Base-by-base conservation (phyloP, 2,797 vertebrate genomes). In the Octomys mimax region DNA sequence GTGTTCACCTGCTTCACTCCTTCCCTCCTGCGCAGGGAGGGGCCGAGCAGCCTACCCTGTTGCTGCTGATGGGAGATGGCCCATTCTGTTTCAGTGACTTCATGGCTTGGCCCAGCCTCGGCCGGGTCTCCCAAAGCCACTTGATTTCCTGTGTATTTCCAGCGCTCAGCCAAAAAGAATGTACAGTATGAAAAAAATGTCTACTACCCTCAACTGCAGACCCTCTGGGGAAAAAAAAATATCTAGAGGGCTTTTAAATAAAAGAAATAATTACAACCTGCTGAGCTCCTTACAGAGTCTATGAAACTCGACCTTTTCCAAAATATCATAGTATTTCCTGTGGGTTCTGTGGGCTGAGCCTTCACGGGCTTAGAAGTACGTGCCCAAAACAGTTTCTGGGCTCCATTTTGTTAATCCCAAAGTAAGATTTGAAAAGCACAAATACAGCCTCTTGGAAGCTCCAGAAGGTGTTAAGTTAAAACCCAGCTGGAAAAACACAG, bases 121-220 rank as follows among this genome's bases (percentile, higher is more conserved):
- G 84, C 86, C 49, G 39, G 92, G 93, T 92, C 94, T 96, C 96
- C 95, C 83, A 94, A 97, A 98, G 94, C 97, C 97, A 84, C 96
- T 97, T 94, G 81, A 96, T 97, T 98, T 98, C 98, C 98, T 98
- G 97, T 88, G 95, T 95, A 92, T 95, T 97, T 96, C 94, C 92
- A 92, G 96, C 22, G 49, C 92, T 96, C 70, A 92, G 96, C 96
- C 95, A 96, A 95, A 77, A 98, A 97, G 97, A 98, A 98, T 97
- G 97, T 97, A 97, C 90, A 98, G 89, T 97, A 98, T 98, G 98
- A 98, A 97, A 97, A 98, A 98, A 97, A 98, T 98, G 96, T 95
- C 96, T 89, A 94, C 90, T 96, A 90, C 84, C 94, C 93, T 97
- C 96, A 87, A 92, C 83, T 96, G 96, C 94, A 95, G 97, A 97